A percentile compares a stretch with the other conserved stretches of the same genome.
Conservation (phyloP, 1,140 invertebrate genomes). For the Nymphalis io region DNA sequence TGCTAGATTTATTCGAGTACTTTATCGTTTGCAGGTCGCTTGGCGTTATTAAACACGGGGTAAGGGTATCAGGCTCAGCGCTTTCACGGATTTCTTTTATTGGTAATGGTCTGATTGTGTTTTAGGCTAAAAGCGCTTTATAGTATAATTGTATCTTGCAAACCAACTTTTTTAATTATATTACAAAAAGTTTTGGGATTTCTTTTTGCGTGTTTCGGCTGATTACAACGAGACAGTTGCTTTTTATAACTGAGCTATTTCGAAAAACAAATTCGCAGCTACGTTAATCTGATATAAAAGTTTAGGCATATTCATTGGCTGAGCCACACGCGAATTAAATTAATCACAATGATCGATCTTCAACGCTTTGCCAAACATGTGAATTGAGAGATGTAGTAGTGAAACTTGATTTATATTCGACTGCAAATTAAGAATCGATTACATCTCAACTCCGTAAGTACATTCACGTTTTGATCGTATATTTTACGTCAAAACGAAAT, state of each 20-base stretch:
- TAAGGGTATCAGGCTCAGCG: conserved; percentile 7
- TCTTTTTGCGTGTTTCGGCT: too few species aligned
- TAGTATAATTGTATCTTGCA: background rate
- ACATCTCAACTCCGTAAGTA: conserved; percentile 18
- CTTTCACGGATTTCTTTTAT: conserved; percentile 5
- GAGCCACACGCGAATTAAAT: conserved; percentile 10
- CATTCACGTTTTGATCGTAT: conserved; percentile 21
- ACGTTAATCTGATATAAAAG: background rate
- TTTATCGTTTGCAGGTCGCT: conserved; percentile 48
- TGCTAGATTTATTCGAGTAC: conserved; percentile 49
- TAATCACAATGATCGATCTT: conserved; percentile 20
- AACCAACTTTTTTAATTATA: background rate
- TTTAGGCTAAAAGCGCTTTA: background rate
- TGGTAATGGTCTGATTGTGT: background rate
- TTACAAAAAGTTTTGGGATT: too few species aligned
- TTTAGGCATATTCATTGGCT: background rate
- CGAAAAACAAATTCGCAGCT: too few species aligned
- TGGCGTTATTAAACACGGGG: conserved; percentile 32
- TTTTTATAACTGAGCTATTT: too few species aligned
- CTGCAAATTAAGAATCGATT: conserved; percentile 19
- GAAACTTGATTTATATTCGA: conserved; percentile 29
- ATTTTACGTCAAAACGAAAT: conserved; percentile 21
- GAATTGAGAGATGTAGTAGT: conserved; percentile 9
- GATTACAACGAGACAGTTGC: too few species aligned
- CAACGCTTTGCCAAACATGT: conserved; percentile 7